These are phyloP conservation scores for Sciurus niger DNA, from an alignment of 2,113 vertebrate genomes.

Conservation along the genomic window DNA sequence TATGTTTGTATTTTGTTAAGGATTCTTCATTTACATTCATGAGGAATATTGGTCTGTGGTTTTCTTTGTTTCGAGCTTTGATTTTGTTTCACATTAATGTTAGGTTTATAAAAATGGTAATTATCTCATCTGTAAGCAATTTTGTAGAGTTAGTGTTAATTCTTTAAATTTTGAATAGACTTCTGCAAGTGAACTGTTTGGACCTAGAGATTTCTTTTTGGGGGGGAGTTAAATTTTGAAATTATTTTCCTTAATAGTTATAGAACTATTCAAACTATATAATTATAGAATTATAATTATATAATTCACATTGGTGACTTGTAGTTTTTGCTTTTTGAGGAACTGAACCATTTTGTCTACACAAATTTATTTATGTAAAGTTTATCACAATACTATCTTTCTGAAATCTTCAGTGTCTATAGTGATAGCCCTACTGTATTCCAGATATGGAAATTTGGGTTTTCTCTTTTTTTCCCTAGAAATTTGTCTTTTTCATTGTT, in stretches of 20 bases:
- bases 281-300: too few species aligned
- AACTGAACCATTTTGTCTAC: background rate
- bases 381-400: background rate
- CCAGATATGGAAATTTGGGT: background rate
- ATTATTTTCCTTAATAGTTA: background rate
- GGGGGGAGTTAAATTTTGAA: background rate
- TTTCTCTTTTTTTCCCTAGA: background rate
- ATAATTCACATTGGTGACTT: background rate
- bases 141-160: background rate
- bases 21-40: background rate
- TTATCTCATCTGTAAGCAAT: background rate
- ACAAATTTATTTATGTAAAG: background rate
- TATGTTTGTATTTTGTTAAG: background rate
- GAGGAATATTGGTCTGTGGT: background rate
- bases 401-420: background rate
- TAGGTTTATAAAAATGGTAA: background rate
- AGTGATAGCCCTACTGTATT: background rate
- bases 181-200: background rate
- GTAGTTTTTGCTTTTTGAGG: background rate
- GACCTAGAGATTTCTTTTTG: background rate
- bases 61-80: constrained; percentile 10
- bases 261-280: background rate
- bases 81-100: background rate
- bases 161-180: background rate
- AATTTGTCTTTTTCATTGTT: background rate